Base-by-base conservation (phyloP, 1,140 invertebrate genomes). In the Oedothorax gibbosus region DNA sequence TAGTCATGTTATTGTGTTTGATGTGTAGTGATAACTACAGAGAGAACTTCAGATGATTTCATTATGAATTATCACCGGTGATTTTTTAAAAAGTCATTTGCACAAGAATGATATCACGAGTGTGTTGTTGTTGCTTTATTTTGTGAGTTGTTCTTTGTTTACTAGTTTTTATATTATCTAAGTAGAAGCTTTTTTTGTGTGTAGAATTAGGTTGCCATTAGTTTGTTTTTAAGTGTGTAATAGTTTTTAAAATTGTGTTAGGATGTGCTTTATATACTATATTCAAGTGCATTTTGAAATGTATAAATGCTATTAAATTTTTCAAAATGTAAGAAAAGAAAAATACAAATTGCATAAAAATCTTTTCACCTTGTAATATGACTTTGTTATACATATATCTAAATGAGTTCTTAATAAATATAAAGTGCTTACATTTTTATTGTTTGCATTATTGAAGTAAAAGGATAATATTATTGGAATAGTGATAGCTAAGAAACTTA, bases 51-150 rank as follows among this genome's bases (percentile, higher is more conserved):
- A 11, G 54, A 75, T 14, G 54, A 49, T 75, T 75, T 2, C 15
- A 18, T 51, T 53, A 35, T 62, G 78, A 71, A 81, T 76, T 66
- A 8, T 73, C 72, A 84, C 81, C 81, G 81, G 81, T 84, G 81
- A 84, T 76, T 82, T 84, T 56, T 49, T 35, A 35, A 35, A 35
- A 76, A 84, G 81, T 84, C 81, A 84, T 75, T 84, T 75, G 81
- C 71, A 84, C 81, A 84, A 66, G 76, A 72, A 54, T 66, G 56
- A 62, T 82, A 60, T 72, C 54, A 64, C 35, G 68, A 75, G 81
- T 84, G 76, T 84, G 72, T 57, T 62, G 75, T 84, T 60, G 66
- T 75, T 50, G 51, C 66, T 60, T 80, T 80, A 18, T 81, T 65
- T 68, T 75, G 20, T 75, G 54, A 53, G 53, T 65, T 71, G 56